These are phyloP conservation scores for Toxotes jaculatrix DNA, from an alignment of 2,113 vertebrate species.

Conservation along the genomic window DNA sequence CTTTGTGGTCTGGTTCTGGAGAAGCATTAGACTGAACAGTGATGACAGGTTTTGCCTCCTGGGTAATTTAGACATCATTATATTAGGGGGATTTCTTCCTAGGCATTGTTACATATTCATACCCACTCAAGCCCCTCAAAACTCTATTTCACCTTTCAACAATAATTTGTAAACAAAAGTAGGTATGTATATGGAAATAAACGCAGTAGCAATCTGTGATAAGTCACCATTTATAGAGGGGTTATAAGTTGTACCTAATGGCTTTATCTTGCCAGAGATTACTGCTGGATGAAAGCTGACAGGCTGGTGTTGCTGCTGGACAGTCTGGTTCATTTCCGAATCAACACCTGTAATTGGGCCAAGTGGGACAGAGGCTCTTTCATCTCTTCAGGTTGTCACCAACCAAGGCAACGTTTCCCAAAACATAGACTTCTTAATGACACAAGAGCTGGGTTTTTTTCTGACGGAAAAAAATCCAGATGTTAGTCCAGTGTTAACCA, in stretches of 20 bases:
- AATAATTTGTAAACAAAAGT: neutral
- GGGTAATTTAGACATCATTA: constrained; percentile 55
- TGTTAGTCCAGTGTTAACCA: constrained; percentile 19
- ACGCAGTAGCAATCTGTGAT: neutral
- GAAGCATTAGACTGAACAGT: constrained; percentile 1
- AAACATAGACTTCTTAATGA: neutral
- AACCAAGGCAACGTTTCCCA: neutral
- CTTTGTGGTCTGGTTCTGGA: constrained; percentile 32
- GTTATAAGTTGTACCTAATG: neutral
- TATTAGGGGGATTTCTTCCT: constrained; percentile 22
- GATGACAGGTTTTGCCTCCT: constrained; percentile 43
- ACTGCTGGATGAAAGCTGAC: neutral
- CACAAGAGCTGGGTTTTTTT: neutral
- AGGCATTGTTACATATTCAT: constrained; percentile 26
- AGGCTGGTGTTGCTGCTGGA: neutral
- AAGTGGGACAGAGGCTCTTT: constrained; percentile 41
- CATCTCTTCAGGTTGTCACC: constrained; percentile 9
- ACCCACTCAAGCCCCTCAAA: constrained; percentile 4
- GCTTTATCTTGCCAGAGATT: too few relatives aligned
- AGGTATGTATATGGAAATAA: neutral
- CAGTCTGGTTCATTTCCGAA: constrained; percentile 19
- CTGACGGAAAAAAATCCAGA: constrained; percentile 9
- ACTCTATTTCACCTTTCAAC: neutral
- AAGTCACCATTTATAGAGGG: too few relatives aligned
- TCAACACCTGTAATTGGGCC: constrained; percentile 55